A percentile compares a stretch with the other conserved stretches of the same genome.
These are phyloP conservation scores for Malacoctenus gilli DNA, from an alignment of 2,797 vertebrate species.

Conservation along the genomic window DNA sequence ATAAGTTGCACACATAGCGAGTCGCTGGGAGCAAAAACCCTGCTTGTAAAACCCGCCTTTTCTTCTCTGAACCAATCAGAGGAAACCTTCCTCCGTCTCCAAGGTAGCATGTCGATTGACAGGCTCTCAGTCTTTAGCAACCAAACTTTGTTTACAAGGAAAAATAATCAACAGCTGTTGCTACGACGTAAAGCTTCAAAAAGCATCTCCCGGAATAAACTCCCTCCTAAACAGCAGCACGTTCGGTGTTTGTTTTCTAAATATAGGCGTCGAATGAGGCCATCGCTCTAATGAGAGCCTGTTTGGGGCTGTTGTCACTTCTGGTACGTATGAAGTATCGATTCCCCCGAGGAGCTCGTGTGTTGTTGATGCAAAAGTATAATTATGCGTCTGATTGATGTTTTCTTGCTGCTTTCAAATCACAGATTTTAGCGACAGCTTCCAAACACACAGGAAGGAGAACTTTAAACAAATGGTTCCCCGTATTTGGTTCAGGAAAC, in stretches of 20 bases:
- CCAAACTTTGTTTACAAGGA: no score
- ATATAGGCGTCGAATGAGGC: constrained; percentile 23
- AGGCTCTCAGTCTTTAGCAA: no score
- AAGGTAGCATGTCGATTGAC: no score
- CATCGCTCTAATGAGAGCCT: constrained; percentile 35
- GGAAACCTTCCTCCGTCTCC: no score
- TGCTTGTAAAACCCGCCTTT: no score
- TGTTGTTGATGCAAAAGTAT: constrained; percentile 14
- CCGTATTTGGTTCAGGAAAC: neutral
- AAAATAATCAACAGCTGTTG: no score
- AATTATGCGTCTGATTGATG: constrained; percentile 12
- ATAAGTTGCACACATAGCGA: no score
- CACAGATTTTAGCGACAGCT: neutral
- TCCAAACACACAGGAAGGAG: neutral
- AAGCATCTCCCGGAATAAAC: neutral
- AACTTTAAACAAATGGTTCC: neutral
- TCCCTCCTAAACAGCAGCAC: constrained; percentile 12
- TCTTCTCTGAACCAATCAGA: no score
- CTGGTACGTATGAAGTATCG: constrained; percentile 21
- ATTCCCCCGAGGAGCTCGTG: constrained; percentile 2
- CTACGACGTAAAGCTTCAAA: constrained; percentile 13
- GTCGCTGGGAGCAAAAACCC: no score
- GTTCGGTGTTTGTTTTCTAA: constrained; percentile 17
- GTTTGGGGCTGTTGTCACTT: constrained; percentile 17
- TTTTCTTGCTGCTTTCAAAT: constrained; percentile 16